Percentiles rank a stretch among this genome's conserved stretches.
Conservation (phyloP, 30 jellyfish, hydroid and myxozoan species). For the Aurelia aurita region DNA sequence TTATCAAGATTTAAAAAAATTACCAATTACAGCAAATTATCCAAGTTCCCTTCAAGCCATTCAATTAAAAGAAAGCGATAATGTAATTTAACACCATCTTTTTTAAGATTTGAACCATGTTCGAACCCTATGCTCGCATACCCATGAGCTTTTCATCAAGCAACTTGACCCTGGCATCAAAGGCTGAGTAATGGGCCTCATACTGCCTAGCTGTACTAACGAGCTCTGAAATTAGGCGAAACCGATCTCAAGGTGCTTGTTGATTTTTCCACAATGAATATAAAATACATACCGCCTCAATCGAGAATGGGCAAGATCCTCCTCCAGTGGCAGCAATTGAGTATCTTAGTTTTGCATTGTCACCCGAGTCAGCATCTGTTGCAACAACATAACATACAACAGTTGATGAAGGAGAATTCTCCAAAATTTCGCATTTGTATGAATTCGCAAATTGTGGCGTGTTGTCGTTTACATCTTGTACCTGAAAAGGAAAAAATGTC, state of each 20-base stretch:
- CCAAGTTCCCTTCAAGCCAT: too few relatives aligned
- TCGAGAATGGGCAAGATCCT: conserved; percentile 36
- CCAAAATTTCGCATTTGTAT: conserved; percentile 56
- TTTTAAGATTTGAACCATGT: too few relatives aligned
- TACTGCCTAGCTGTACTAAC: too few relatives aligned
- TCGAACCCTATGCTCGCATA: too few relatives aligned
- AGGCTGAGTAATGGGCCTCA: background rate
- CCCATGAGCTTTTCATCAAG: too few relatives aligned
- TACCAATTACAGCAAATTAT: too few relatives aligned
- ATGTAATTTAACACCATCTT: too few relatives aligned
- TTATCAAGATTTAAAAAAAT: too few relatives aligned
- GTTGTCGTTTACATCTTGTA: conserved; percentile 87
- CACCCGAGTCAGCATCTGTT: conserved; percentile 81
- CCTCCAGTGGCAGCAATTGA: conserved; percentile 24
- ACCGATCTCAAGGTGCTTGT: too few relatives aligned
- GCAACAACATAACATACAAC: conserved; percentile 68
- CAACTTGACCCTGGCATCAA: background rate
- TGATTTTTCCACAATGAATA: too few relatives aligned
- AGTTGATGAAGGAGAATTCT: conserved; percentile 61
- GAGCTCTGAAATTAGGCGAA: too few relatives aligned
- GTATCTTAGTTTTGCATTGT: conserved; percentile 63
- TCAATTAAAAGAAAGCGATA: too few relatives aligned
- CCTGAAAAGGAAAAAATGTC: background rate
- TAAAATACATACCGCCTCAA: conserved; percentile 36
- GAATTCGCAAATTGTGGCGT: conserved; percentile 71